Conservation (phyloP, 2,797 vertebrate species). For the Macropus fuliginosus region DNA sequence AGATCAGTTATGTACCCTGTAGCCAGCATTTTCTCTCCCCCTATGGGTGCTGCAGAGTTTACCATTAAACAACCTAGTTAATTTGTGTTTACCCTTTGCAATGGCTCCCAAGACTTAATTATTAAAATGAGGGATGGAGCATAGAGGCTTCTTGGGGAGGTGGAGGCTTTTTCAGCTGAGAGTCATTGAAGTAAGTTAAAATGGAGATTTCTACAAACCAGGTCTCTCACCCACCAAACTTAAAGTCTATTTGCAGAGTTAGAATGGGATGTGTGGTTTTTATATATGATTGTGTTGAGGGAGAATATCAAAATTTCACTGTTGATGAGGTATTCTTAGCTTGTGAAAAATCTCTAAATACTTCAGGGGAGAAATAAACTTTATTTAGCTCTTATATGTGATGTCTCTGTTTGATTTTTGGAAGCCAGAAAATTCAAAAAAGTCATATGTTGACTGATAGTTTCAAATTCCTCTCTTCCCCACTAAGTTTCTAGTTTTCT, state of each 20-base stretch:
- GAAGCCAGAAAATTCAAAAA: background rate
- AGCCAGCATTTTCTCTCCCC: background rate
- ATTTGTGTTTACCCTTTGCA: slow-evolving; percentile 47
- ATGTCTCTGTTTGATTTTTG: background rate
- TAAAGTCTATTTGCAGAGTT: background rate
- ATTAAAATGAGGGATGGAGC: background rate
- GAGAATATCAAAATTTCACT: slow-evolving; percentile 13
- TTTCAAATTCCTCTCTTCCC: background rate
- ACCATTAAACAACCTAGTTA: slow-evolving; percentile 61
- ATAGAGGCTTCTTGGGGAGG: background rate
- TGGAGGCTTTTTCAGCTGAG: background rate
- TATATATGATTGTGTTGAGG: background rate
- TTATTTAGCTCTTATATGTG: background rate
- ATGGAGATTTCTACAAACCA: background rate
- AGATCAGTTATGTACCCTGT: background rate
- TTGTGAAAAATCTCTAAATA: slow-evolving; percentile 2
- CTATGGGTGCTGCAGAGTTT: slow-evolving; percentile 23
- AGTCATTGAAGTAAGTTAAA: background rate
- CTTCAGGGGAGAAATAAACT: background rate
- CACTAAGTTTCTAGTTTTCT: background rate
- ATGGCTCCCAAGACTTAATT: background rate
- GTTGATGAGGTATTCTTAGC: background rate
- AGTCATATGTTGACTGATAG: background rate
- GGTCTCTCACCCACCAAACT: background rate
- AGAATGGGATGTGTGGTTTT: slow-evolving; percentile 24